A percentile compares a stretch with the other conserved stretches of the same genome.
phyloP scores from a whole-genome alignment of 2,888 invertebrate genomes.

The Eupithecia tripunctaria region DNA sequence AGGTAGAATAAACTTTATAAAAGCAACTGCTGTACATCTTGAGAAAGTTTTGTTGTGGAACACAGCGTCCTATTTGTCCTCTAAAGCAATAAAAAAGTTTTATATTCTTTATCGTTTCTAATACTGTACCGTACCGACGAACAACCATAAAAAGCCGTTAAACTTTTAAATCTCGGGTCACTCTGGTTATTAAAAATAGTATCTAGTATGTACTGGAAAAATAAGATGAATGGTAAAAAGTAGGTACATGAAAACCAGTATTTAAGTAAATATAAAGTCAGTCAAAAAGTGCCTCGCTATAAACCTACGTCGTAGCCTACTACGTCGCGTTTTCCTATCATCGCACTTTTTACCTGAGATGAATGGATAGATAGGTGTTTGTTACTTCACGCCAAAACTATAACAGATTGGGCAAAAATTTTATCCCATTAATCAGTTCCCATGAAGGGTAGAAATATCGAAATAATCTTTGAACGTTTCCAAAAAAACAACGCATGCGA shows the following conservation, averaged over 20 bases:
- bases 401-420: no score
- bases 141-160: not conserved
- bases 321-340: no score
- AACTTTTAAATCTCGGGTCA: not conserved
- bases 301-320: not conserved
- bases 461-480: no score
- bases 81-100: constrained; percentile 1
- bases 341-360: no score
- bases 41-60: not conserved
- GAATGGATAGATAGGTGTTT: no score
- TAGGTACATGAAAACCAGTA: not conserved
- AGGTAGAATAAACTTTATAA: not conserved
- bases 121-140: not conserved
- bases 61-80: not conserved
- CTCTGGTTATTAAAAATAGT: not conserved
- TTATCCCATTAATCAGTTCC: no score
- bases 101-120: not conserved
- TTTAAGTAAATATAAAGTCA: not conserved
- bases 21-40: not conserved
- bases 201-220: not conserved
- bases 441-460: no score
- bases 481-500: no score
- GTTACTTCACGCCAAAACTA: no score
- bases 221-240: not conserved
- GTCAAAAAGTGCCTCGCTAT: not conserved